Evolutionary conservation across 2,888 invertebrate genomes (phyloP), one percentile per base, ranked within the genome.

Genomic region (Lysandra bellargus): DNA sequence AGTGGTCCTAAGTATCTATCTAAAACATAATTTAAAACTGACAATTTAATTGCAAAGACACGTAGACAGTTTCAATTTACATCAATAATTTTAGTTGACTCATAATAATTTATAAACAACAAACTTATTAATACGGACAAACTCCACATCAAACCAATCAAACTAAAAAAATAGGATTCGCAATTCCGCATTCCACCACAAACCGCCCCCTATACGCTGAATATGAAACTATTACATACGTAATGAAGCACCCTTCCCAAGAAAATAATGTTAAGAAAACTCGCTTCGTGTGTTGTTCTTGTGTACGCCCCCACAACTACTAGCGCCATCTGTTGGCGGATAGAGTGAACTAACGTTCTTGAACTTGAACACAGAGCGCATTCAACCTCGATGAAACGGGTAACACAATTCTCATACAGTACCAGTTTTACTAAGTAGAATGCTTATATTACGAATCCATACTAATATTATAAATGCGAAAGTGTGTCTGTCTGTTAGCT

Each of bases 221-320:
- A 87, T 86, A 82, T 81, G 85, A 90, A 92, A 94, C 94, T 94
- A 92, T 85, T 85, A 90, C 85, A 85, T 82, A 84, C 81, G 85
- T 88, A 88, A 90, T 88, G 88, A 89, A 88, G 86, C 86, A 87
- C 88, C 85, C 85, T 86, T 84, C 33, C 69, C 3, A 82, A 82
- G 84, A 86, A 86, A 85, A 84, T 90, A 92, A 93, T 93, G 90
- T 86, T 88, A 85, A 91, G 91, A 89, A 93, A 93, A 91, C 80
- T 87, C 85, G 85, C 85, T 86, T 84, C 82, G 88, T 88, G 83
- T 89, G 89, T 88, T 81, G 57, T 73, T 89, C 89, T 88, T 81
- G 57, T 73, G 78, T 81, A 33, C 69, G 69, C 69, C 69, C 14
- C 17, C 69, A 14, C 69, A 33, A 4, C 79, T 44, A 61, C 83